Evolutionary conservation across 2,797 vertebrate species (phyloP), one percentile per base, ranked within the genome.

Genomic region (Ptychobarbus kaznakovi): DNA sequence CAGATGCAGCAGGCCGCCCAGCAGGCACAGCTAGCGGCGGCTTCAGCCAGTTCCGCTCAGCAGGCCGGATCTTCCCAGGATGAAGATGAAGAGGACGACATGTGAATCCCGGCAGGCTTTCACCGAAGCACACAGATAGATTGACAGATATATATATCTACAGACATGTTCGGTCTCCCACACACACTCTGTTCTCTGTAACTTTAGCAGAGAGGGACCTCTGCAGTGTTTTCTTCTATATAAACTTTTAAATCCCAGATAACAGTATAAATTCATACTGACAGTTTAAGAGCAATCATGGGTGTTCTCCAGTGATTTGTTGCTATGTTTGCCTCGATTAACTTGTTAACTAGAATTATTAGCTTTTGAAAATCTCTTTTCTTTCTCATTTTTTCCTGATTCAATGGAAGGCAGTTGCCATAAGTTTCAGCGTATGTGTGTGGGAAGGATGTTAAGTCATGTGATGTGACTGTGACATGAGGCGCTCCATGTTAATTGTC

Each of bases 1-100:
- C 98, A 99, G 94, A 98, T 99, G 98, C 98, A 99, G 91, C 98
- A 99, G 92, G 98, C 98, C 0, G 98, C 98, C 77, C 98, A 99
- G 78, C 98, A 99, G 93, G 98, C 98, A 12, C 98, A 99, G 94
- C 96, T 99, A 90, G 97, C 97, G 38, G 97, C 97, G 12, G 97
- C 98, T 51, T 98, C 98, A 49, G 97, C 97, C 91, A 97, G 97
- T 70, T 96, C 96, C 28, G 95, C 97, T 89, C 97, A 97, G 89
- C 97, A 99, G 92, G 96, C 97, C 49, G 96, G 97, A 69, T 99
- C 98, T 88, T 99, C 98, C 95, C 98, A 98, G 95, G 98, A 99
- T 86, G 98, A 99, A 94, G 98, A 99, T 6, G 98, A 99, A 46
- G 98, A 99, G 88, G 98, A 99, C 53, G 98, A 99, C 90, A 97